Conservation (phyloP, 92 coral and sea anemone species). For the Zoanthus sansibaricus region DNA sequence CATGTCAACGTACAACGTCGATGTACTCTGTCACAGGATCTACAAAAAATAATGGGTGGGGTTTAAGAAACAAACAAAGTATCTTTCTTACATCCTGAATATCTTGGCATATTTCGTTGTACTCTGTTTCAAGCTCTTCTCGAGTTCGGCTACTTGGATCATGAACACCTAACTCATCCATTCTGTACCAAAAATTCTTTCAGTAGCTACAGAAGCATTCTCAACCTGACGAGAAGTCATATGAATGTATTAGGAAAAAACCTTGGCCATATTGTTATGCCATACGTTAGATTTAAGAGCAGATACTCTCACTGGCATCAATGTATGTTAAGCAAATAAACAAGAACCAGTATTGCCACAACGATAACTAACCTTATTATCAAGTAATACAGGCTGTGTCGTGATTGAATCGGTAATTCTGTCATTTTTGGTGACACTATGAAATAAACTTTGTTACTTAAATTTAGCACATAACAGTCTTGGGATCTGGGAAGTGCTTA, state of each 20-base stretch:
- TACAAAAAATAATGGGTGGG: conserved; percentile 5
- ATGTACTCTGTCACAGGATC: neutral
- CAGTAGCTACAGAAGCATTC: neutral
- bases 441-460: too few species aligned
- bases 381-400: too few species aligned
- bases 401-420: too few species aligned
- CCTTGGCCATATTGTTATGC: too few species aligned
- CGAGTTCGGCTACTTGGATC: conserved; percentile 8
- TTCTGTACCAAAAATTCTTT: neutral
- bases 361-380: too few species aligned
- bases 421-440: too few species aligned
- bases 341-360: too few species aligned
- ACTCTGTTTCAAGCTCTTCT: conserved; percentile 53
- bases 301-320: too few species aligned
- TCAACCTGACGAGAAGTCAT: neutral
- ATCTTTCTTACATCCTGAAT: conserved; percentile 49
- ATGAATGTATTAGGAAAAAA: conserved; percentile 16
- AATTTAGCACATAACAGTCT: too few species aligned
- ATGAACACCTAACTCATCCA: conserved; percentile 10
- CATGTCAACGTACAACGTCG: neutral
- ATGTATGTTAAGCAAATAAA: too few species aligned
- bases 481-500: too few species aligned
- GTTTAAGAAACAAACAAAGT: neutral
- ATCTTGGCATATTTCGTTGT: conserved; percentile 66
- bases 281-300: too few species aligned